Base-by-base conservation (phyloP, 1,140 invertebrate species). In the Sarcophaga peregrina region DNA sequence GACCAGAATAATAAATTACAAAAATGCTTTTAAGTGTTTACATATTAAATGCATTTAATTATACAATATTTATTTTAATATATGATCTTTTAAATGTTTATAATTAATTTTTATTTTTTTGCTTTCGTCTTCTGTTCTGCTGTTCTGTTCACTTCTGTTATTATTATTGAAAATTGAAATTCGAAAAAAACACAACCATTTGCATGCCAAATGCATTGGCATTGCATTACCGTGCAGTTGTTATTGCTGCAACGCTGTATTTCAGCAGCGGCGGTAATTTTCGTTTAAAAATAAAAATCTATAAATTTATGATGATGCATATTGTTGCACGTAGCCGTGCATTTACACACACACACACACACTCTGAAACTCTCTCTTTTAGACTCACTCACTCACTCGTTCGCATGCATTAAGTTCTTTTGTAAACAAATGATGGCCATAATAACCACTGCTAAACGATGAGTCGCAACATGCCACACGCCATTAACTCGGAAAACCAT, bases 401-500 rank as follows among this genome's bases (percentile, higher is more conserved):
- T 58, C n/a, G n/a, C 54, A n/a, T 58, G 11, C n/a, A 58, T 13
- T 37, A 58, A 11, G 54, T 13, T 58, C n/a, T 58, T 11, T 58
- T 58, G n/a, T 68, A 68, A 68, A 25, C 62, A 68, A 68, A 68
- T 68, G 20, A 68, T 68, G 20, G 17, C 62, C 62, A 68, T 58
- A 58, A 13, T 13, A 58, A 47, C 15, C 74, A 75, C 13, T 75
- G 74, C 17, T 47, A 75, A 75, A 15, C 47, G 37, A 46, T 75
- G 37, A 75, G 37, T 47, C 47, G 37, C 74, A 75, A 75, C 74
- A 75, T 75, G 74, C 74, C 74, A 75, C 74, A 75, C 37, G 74
- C 74, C 37, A 75, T 75, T 75, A 75, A 15, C 74, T 48, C 74
- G 74, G 13, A 75, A 15, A 48, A 46, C 74, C 74, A 75, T 75